phyloP scores from a whole-genome alignment of 2,797 vertebrate genomes.

The Falco peregrinus region DNA sequence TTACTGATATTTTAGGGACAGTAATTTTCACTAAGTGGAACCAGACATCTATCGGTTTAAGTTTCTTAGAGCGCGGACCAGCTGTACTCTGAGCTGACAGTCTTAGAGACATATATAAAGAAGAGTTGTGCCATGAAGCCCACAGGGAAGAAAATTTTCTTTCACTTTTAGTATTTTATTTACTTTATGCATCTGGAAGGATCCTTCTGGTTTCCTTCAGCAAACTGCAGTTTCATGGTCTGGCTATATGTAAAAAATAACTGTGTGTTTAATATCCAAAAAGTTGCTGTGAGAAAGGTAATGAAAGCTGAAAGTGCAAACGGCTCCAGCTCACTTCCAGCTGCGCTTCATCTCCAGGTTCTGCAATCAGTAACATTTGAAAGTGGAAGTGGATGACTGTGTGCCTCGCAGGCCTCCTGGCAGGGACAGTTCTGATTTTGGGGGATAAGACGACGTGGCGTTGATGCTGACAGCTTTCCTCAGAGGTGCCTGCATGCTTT shows the following conservation, averaged over 20 bases:
- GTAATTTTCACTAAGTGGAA: neutral
- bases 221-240: neutral
- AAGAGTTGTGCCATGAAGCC: neutral
- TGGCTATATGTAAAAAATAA: rapidly evolving
- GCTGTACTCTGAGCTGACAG: neutral
- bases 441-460: rapidly evolving
- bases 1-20: neutral
- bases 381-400: neutral
- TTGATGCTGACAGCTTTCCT: neutral
- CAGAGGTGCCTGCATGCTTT: rapidly evolving
- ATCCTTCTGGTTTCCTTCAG: neutral
- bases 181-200: neutral
- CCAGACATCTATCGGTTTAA: no score
- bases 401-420: neutral
- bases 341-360: rapidly evolving
- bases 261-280: rapidly evolving
- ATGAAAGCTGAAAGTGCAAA: neutral
- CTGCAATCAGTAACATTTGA: neutral
- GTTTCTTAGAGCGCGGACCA: neutral
- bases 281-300: neutral
- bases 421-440: rapidly evolving
- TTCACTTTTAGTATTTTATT: neutral
- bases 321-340: neutral
- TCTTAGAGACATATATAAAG: rapidly evolving
- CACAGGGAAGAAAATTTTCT: no score